Evolutionary conservation across 2,797 vertebrate species (phyloP), one percentile per base, ranked within the genome.

Genomic region (Prionace glauca): DNA sequence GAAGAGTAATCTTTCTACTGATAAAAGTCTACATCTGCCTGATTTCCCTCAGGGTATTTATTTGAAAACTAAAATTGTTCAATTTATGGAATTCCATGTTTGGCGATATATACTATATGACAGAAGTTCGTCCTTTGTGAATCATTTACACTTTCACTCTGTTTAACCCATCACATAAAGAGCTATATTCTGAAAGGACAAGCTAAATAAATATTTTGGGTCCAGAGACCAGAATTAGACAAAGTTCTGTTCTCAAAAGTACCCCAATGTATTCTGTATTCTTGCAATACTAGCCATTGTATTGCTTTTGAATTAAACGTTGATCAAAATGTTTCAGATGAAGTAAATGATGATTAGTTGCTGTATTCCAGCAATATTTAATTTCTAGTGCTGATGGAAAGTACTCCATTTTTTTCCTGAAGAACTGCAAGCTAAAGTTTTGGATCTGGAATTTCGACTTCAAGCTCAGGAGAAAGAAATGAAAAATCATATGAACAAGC

Each of bases 381-480:
- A 92, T 92, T 10, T 41, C 41, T 9, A 69, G 10, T 41, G 9
- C 8, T 92, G 90, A 92, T 69, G 88, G 36, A 69, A 7, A 7
- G 20, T 3, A 8, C 20, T 94, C 79, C 41, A 95, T 96, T 96
- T 86, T 50, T 96, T 96, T 81, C 71, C 88, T 95, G 96, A 96
- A 98, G 99, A 99, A 95, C 96, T 99, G 95, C 98, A 97, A 97
- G 97, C 96, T 96, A 98, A 96, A 96, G 74, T 98, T 69, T 96
- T 96, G 79, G 97, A 98, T 77, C 95, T 98, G 95, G 97, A 98
- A 95, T 96, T 97, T 60, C 96, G 96, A 95, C 96, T 99, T 95
- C 97, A 98, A 96, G 96, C 96, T 96, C 98, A 99, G 96, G 98
- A 98, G 95, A 98, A 98, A 96, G 97, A 99, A 92, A 97, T 97